phyloP scores from a whole-genome alignment of 2,888 invertebrate species.

The Latheticus oryzae region DNA sequence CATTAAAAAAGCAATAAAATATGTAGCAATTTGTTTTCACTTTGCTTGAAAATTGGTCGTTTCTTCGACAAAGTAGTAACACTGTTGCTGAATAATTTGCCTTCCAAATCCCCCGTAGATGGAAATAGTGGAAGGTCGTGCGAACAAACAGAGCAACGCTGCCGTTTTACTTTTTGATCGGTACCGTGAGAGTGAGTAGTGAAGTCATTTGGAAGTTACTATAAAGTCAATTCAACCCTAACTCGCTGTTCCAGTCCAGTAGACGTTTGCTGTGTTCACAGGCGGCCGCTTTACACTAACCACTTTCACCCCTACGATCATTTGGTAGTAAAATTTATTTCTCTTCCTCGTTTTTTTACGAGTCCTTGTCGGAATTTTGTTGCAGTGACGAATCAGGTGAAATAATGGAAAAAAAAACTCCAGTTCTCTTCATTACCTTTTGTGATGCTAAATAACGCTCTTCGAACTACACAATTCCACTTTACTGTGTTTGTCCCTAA shows the following conservation, averaged over 20 bases:
- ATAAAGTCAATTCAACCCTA: slow-evolving; percentile 51
- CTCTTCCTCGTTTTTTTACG: slow-evolving; percentile 44
- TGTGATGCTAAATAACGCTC: slow-evolving; percentile 41
- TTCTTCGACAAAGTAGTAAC: not conserved
- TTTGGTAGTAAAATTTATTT: slow-evolving; percentile 53
- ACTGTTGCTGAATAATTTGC: slow-evolving; percentile 34
- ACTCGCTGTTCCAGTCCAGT: slow-evolving; percentile 52
- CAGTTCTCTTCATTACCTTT: slow-evolving; percentile 42
- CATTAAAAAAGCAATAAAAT: not conserved
- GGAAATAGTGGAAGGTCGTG: slow-evolving; percentile 45
- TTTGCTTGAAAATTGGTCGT: not conserved
- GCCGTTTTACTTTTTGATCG: slow-evolving; percentile 50
- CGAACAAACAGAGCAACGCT: slow-evolving; percentile 47
- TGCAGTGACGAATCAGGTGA: slow-evolving; percentile 39
- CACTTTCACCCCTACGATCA: slow-evolving; percentile 49
- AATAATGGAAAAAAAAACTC: slow-evolving; percentile 43
- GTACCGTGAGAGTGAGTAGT: slow-evolving; percentile 46
- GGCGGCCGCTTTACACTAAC: slow-evolving; percentile 44
- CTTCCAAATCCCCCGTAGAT: slow-evolving; percentile 41
- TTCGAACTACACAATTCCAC: slow-evolving; percentile 34
- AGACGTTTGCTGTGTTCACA: slow-evolving; percentile 47
- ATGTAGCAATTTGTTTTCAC: not conserved
- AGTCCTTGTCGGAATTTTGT: slow-evolving; percentile 38
- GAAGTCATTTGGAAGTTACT: slow-evolving; percentile 54
- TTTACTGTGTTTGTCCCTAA: slow-evolving; percentile 28